phyloP scores from a whole-genome alignment of 2,113 vertebrate genomes.

The Polyodon spathula region DNA sequence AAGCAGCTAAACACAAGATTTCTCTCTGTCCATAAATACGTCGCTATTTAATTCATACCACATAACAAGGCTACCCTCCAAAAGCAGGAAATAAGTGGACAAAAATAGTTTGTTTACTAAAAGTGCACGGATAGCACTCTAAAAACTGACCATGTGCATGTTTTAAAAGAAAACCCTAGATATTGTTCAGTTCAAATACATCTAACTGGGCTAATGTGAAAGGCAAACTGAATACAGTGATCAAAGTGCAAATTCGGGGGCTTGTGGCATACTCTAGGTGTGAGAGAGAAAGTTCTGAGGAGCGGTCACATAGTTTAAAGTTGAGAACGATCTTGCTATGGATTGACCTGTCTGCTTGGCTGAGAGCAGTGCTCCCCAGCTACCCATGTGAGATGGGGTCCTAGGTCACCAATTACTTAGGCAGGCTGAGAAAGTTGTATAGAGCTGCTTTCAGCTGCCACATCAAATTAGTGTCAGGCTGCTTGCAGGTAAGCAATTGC shows the following conservation, averaged over 20 bases:
- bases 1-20: background rate
- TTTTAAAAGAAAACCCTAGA: slow-evolving; percentile 7
- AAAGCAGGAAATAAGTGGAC: too few relatives aligned
- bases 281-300: slow-evolving; percentile 44
- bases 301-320: slow-evolving; percentile 46
- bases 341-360: slow-evolving; percentile 46
- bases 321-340: slow-evolving; percentile 41
- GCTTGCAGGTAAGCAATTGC: slow-evolving; percentile 54
- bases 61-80: too few relatives aligned
- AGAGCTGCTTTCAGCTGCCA: slow-evolving; percentile 69
- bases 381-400: slow-evolving; percentile 59
- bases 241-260: slow-evolving; percentile 32
- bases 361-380: slow-evolving; percentile 39
- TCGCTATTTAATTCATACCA: too few relatives aligned
- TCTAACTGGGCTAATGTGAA: slow-evolving; percentile 36
- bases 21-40: too few relatives aligned
- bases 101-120: too few relatives aligned
- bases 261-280: slow-evolving; percentile 47
- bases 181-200: slow-evolving; percentile 34
- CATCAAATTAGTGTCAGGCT: slow-evolving; percentile 62
- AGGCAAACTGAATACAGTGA: slow-evolving; percentile 42
- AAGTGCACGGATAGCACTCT: too few relatives aligned
- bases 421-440: slow-evolving; percentile 72
- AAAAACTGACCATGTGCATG: background rate
- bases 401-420: slow-evolving; percentile 82